Evolutionary conservation across 2,113 vertebrate species (phyloP).

Genomic region (Rhea americana): DNA sequence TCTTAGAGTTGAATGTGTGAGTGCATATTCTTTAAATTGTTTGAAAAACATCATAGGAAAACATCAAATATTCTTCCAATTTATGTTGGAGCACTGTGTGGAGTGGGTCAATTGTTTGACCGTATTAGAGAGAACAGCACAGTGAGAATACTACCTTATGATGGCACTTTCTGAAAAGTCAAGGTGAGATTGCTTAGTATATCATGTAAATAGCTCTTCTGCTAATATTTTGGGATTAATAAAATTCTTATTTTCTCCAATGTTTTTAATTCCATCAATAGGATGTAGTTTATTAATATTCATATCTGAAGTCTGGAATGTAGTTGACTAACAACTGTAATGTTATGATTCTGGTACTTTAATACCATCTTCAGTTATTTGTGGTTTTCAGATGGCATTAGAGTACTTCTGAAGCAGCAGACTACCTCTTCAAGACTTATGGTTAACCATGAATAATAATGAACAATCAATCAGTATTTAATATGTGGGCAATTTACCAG

Average conservation of each 20-base stretch:
- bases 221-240: constrained; percentile 56
- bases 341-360: background rate
- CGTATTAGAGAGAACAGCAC: constrained; percentile 67
- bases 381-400: background rate
- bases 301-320: background rate
- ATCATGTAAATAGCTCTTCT: constrained; percentile 67
- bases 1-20: background rate
- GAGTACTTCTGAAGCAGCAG: background rate
- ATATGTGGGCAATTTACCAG: background rate
- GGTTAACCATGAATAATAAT: background rate
- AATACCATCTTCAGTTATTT: background rate
- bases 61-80: background rate
- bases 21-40: background rate
- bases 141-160: constrained; percentile 73
- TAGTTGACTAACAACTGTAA: background rate
- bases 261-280: background rate
- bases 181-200: constrained; percentile 70
- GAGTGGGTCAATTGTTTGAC: constrained; percentile 71
- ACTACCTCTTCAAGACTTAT: background rate
- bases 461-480: constrained; percentile 23
- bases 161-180: constrained; percentile 70
- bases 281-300: background rate
- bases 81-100: constrained; percentile 67
- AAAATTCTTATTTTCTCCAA: background rate
- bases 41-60: background rate